phyloP scores from a whole-genome alignment of 2,888 invertebrate genomes.

The Tiliacea citrago region DNA sequence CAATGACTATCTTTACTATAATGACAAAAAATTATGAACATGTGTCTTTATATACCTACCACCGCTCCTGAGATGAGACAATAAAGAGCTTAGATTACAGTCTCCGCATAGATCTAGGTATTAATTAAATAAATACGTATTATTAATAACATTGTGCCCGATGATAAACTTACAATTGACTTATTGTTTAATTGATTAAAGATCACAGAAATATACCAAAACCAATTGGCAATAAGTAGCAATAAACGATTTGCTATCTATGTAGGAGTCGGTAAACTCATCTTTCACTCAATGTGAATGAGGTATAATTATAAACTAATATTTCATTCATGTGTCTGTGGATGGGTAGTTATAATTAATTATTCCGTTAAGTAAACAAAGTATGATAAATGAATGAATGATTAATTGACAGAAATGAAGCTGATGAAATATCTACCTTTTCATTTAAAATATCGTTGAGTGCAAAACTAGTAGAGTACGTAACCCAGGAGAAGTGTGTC shows the following conservation, averaged over 20 bases:
- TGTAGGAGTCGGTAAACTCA: constrained; percentile 56
- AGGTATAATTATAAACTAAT: constrained; percentile 51
- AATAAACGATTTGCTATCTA: constrained; percentile 48
- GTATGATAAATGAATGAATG: constrained; percentile 41
- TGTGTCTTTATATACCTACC: constrained; percentile 64
- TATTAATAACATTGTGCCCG: constrained; percentile 33
- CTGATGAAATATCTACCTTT: constrained; percentile 46
- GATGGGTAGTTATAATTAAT: constrained; percentile 39
- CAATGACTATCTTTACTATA: constrained; percentile 44
- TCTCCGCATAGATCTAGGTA: constrained; percentile 19
- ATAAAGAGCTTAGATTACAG: constrained; percentile 54
- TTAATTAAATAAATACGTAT: constrained; percentile 52
- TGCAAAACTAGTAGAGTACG: constrained; percentile 8
- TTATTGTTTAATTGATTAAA: constrained; percentile 53
- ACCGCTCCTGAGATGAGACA: constrained; percentile 47
- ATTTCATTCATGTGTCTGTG: constrained; percentile 51
- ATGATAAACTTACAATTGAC: constrained; percentile 43
- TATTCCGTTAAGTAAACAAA: constrained; percentile 37
- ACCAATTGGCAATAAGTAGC: constrained; percentile 19
- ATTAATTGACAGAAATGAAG: constrained; percentile 38
- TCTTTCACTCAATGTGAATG: constrained; percentile 41
- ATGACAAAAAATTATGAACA: constrained; percentile 52
- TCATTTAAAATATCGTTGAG: constrained; percentile 19
- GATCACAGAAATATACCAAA: constrained; percentile 37
- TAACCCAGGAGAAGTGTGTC: constrained; percentile 65